These are phyloP conservation scores for Loripinus fragilis DNA, from an alignment of 2,888 invertebrate species.

Conservation along the genomic window DNA sequence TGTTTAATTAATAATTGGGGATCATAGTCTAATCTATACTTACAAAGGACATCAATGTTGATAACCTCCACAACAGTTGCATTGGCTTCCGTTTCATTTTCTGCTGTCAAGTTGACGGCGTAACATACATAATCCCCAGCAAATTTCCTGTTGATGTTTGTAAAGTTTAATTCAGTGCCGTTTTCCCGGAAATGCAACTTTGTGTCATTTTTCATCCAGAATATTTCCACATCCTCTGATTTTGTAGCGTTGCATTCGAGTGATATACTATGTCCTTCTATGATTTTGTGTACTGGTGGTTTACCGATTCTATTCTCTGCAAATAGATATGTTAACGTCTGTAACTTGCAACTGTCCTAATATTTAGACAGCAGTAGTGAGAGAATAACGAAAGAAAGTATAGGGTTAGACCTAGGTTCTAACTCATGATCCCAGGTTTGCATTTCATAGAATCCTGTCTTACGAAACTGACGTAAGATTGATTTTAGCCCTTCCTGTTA, in stretches of 20 bases:
- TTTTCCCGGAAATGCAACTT: background rate
- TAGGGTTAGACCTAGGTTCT: too few relatives aligned
- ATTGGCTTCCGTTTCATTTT: background rate
- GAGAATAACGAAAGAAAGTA: too few relatives aligned
- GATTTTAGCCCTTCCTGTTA: too few relatives aligned
- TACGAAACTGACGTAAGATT: too few relatives aligned
- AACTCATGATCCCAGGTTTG: too few relatives aligned
- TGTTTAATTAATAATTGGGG: background rate
- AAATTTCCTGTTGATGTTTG: background rate
- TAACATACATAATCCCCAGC: conserved; percentile 11
- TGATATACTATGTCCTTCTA: background rate
- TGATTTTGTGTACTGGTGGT: background rate
- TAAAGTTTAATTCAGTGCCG: background rate
- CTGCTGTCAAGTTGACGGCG: background rate
- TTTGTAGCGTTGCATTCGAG: background rate
- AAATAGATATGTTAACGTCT: too few relatives aligned
- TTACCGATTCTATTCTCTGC: too few relatives aligned
- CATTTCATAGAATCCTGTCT: too few relatives aligned
- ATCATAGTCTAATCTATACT: background rate
- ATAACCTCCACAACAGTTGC: background rate
- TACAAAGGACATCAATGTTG: background rate
- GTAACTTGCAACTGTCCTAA: too few relatives aligned
- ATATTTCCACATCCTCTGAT: background rate
- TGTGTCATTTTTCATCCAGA: conserved; percentile 6
- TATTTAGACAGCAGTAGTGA: too few relatives aligned